Conservation (phyloP, 2,797 vertebrate species). For the Gastrophryne carolinensis region DNA sequence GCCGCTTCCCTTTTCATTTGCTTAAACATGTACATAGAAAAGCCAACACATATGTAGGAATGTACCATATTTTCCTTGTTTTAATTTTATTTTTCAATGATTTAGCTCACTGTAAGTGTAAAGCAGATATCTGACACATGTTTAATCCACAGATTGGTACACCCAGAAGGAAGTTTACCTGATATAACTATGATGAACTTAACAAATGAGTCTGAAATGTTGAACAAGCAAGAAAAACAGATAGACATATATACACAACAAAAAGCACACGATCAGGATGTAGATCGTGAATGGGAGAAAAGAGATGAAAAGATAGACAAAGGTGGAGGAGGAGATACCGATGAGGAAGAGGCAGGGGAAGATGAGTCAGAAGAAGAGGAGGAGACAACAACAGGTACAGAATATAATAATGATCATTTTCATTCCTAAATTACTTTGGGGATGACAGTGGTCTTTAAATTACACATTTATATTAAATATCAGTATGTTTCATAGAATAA, state of each 20-base stretch:
- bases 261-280: slow-evolving; percentile 49
- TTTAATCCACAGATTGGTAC: slow-evolving; percentile 80
- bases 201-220: slow-evolving; percentile 69
- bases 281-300: slow-evolving; percentile 47
- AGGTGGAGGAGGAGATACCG: slow-evolving; percentile 64
- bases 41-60: slow-evolving; percentile 58
- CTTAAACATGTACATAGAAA: slow-evolving; percentile 64
- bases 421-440: neutral
- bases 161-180: slow-evolving; percentile 90
- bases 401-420: neutral
- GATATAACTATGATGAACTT: slow-evolving; percentile 90
- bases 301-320: slow-evolving; percentile 60
- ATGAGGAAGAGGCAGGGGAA: slow-evolving; percentile 71
- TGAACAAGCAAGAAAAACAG: slow-evolving; percentile 61
- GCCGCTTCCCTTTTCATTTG: slow-evolving; percentile 13
- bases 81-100: slow-evolving; percentile 47
- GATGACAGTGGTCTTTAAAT: neutral
- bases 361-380: slow-evolving; percentile 74
- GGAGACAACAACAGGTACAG: slow-evolving; percentile 34
- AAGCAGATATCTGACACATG: slow-evolving; percentile 52
- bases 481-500: too few species aligned
- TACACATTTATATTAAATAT: neutral
- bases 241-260: slow-evolving; percentile 58
- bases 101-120: slow-evolving; percentile 50
- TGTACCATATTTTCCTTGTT: slow-evolving; percentile 55